Evolutionary conservation across 1,140 invertebrate species (phyloP).

Genomic region (Gyrodactylus salaris): DNA sequence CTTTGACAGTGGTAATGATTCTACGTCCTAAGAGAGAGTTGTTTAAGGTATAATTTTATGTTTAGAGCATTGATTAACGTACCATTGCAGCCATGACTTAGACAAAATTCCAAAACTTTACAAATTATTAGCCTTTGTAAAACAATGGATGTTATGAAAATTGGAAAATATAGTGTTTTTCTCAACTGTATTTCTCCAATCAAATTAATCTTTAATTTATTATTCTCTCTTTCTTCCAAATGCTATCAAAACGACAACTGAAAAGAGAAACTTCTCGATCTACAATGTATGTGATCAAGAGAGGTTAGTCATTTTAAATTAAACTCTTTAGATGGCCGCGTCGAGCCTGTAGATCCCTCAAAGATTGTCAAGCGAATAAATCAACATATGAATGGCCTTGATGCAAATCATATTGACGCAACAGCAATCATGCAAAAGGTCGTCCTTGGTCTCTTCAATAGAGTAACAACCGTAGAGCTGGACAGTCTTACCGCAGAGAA

Average conservation of each 20-base stretch:
- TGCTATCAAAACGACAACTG: background rate
- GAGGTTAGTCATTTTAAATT: background rate
- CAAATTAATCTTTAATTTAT: background rate
- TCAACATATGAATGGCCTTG: background rate
- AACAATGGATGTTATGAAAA: background rate
- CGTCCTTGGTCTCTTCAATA: constrained; percentile 62
- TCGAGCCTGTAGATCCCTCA: background rate
- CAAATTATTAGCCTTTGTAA: background rate
- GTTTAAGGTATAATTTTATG: background rate
- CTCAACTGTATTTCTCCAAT: background rate
- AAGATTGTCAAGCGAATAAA: background rate
- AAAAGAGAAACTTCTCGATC: background rate
- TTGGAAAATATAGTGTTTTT: background rate
- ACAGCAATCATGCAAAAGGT: constrained; percentile 27
- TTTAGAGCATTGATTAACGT: background rate
- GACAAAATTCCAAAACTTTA: background rate
- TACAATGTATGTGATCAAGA: background rate
- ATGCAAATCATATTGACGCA: background rate
- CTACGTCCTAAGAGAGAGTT: background rate
- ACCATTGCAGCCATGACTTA: background rate
- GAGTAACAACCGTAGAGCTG: constrained; percentile 71
- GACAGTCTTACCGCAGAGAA: constrained; percentile 89
- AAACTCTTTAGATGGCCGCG: background rate
- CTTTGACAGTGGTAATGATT: background rate
- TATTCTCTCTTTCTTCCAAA: background rate